A percentile compares a stretch with the other conserved stretches of the same genome.
Evolutionary conservation across 2,113 vertebrate species (phyloP).

Genomic region (Elanus axillaris): DNA sequence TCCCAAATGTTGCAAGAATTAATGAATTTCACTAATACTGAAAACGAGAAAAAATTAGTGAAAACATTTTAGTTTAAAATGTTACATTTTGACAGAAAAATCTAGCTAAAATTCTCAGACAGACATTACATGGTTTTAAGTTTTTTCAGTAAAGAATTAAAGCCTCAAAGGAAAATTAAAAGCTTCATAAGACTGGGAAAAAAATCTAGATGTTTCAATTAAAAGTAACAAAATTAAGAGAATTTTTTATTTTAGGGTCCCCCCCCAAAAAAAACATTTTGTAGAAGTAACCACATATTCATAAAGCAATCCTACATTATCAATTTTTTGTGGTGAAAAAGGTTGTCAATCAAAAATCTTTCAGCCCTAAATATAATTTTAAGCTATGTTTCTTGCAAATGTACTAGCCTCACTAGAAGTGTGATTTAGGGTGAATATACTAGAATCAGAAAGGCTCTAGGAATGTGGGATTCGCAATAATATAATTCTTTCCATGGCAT

Average conservation of each 20-base stretch:
- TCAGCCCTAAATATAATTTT: not conserved
- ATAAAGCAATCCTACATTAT: not conserved
- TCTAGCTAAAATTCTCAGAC: not conserved
- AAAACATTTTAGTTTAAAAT: not conserved
- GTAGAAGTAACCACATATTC: not conserved
- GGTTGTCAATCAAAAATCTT: not conserved
- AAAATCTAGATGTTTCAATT: not conserved
- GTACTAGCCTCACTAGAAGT: not conserved
- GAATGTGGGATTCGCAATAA: not conserved
- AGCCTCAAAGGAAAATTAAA: not conserved
- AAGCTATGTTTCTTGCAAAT: not conserved
- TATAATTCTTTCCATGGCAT: not conserved
- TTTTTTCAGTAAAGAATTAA: not conserved
- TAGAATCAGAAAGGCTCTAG: not conserved
- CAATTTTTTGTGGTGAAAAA: not conserved
- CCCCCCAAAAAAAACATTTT: not conserved
- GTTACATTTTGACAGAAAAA: not conserved
- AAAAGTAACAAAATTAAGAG: not conserved
- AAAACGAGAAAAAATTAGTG: not conserved
- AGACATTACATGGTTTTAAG: not conserved
- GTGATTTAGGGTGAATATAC: not conserved
- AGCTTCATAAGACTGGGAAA: not conserved
- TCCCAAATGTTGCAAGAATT: not conserved
- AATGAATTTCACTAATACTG: not conserved
- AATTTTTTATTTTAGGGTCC: not conserved